phyloP scores from a whole-genome alignment of 2,888 invertebrate species.

The Aethes cnicana region DNA sequence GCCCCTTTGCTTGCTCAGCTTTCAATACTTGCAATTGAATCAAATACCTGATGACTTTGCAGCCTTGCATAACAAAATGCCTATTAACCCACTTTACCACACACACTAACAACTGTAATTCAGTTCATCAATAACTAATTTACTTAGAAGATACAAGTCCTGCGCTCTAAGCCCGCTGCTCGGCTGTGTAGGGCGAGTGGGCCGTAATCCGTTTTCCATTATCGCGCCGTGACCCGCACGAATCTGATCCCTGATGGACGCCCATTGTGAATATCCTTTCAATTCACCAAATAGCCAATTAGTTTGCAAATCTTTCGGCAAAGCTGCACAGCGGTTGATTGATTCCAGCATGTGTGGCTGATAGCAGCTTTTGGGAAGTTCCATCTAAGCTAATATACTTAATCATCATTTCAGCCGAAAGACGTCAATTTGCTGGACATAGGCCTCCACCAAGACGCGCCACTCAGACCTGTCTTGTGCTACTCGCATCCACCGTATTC shows the following conservation, averaged over 20 bases:
- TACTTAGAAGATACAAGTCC: too few species aligned
- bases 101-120: too few species aligned
- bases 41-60: too few species aligned
- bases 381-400: not conserved
- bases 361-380: not conserved
- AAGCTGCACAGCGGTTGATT: conserved; percentile 14
- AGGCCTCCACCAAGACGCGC: too few species aligned
- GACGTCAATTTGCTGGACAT: too few species aligned
- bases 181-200: conserved; percentile 16
- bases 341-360: not conserved
- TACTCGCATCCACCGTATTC: too few species aligned
- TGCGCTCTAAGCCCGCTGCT: not conserved
- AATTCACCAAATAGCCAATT: conserved; percentile 50
- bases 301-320: conserved; percentile 48
- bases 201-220: conserved; percentile 64
- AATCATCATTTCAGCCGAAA: not conserved
- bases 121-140: too few species aligned
- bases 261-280: conserved; percentile 41
- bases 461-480: too few species aligned
- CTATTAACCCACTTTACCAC: too few species aligned
- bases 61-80: too few species aligned
- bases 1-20: too few species aligned
- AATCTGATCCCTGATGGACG: conserved; percentile 54
- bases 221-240: conserved; percentile 46
- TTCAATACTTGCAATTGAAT: too few species aligned